These are phyloP conservation scores for Hoplodrina blanda DNA, from an alignment of 2,888 invertebrate genomes.

Conservation along the genomic window DNA sequence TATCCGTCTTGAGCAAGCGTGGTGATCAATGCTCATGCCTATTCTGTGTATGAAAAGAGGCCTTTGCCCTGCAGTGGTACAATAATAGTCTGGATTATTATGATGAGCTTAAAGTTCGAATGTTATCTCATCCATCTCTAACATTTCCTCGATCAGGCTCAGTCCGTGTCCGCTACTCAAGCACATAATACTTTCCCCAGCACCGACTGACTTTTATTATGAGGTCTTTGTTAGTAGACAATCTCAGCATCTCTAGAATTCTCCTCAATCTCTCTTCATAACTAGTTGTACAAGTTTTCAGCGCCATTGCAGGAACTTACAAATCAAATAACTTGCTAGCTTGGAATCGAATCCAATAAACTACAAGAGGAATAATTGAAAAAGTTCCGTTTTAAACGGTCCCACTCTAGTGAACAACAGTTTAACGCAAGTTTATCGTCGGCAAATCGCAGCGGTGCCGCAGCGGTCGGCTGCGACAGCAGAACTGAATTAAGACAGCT, in stretches of 20 bases:
- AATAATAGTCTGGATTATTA: too few relatives aligned
- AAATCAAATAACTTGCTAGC: constrained; percentile 76
- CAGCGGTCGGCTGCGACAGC: constrained; percentile 75
- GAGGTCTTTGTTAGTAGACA: constrained; percentile 55
- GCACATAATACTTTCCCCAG: constrained; percentile 41
- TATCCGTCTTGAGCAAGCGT: too few relatives aligned
- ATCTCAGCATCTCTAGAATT: constrained; percentile 52
- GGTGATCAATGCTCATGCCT: too few relatives aligned
- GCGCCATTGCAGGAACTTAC: constrained; percentile 66
- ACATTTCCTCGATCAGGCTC: constrained; percentile 1
- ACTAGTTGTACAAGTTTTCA: constrained; percentile 63
- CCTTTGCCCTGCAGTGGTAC: too few relatives aligned
- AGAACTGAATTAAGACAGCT: constrained; percentile 81
- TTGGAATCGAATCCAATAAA: constrained; percentile 76
- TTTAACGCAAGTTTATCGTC: constrained; percentile 74
- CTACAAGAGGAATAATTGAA: constrained; percentile 77
- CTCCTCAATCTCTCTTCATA: constrained; percentile 62
- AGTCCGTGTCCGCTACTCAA: constrained; percentile 13
- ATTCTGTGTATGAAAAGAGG: too few relatives aligned
- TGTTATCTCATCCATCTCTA: constrained; percentile 12
- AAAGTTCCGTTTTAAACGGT: constrained; percentile 77
- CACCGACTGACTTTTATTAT: constrained; percentile 54
- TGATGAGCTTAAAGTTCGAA: not conserved
- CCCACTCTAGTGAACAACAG: constrained; percentile 70
- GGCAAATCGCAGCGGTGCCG: constrained; percentile 68